Conservation (phyloP, 2,797 vertebrate species). For the Tiaroga cobitis region DNA sequence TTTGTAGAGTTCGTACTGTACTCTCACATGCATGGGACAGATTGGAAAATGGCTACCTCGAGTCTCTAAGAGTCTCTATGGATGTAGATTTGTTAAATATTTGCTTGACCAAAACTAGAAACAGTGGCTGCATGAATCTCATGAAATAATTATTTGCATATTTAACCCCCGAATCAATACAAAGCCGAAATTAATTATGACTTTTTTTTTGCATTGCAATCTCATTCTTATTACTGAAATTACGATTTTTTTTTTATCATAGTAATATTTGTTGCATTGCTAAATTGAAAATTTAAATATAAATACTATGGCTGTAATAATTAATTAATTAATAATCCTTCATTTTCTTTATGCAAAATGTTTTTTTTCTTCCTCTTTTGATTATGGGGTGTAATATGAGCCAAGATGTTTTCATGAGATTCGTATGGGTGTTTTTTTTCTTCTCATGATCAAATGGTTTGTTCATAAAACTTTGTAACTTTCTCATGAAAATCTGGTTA, state of each 20-base stretch:
- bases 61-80: constrained; percentile 58
- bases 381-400: constrained; percentile 5
- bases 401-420: not conserved
- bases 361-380: not conserved
- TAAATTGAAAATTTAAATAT: not conserved
- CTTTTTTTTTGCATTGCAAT: too few species aligned
- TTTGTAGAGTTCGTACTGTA: too few species aligned
- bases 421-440: not conserved
- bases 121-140: constrained; percentile 46
- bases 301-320: not conserved
- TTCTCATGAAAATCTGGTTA: not conserved
- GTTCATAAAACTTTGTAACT: not conserved
- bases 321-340: not conserved
- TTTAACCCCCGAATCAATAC: not conserved
- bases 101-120: constrained; percentile 64
- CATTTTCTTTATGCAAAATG: not conserved
- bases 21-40: constrained; percentile 49
- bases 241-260: too few species aligned
- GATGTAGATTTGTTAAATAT: constrained; percentile 67
- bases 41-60: constrained; percentile 79
- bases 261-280: not conserved
- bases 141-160: not conserved
- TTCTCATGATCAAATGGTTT: not conserved
- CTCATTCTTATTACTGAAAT: too few species aligned
- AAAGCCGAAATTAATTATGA: not conserved